phyloP scores from a whole-genome alignment of 1,140 invertebrate species.

The Solenopsis fugax region DNA sequence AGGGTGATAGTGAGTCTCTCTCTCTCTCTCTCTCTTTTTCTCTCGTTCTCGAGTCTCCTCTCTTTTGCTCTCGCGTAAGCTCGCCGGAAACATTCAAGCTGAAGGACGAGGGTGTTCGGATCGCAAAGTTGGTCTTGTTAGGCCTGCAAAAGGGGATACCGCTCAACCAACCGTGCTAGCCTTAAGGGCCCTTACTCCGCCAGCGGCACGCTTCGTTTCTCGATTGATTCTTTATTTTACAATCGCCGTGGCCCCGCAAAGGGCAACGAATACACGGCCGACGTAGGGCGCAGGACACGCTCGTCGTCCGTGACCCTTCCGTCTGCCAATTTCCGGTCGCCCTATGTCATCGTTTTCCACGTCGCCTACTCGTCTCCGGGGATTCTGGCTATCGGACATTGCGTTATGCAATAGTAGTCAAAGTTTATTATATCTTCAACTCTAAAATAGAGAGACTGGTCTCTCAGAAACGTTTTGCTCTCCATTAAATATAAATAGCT shows the following conservation, averaged over 20 bases:
- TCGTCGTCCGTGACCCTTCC: conserved; percentile 15
- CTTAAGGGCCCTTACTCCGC: conserved; percentile 78
- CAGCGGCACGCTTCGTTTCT: conserved; percentile 85
- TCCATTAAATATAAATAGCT: not conserved
- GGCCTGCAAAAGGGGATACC: conserved; percentile 81
- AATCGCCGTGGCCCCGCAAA: conserved; percentile 81
- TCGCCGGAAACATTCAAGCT: conserved; percentile 70
- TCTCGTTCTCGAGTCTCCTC: conserved; percentile 23
- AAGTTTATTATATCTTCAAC: not conserved
- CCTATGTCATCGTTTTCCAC: conserved; percentile 44
- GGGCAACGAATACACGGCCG: conserved; percentile 62
- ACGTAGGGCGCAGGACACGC: not conserved
- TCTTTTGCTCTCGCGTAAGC: conserved; percentile 21
- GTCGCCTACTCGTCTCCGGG: conserved; percentile 29
- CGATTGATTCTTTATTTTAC: conserved; percentile 87
- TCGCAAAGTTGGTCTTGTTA: conserved; percentile 84
- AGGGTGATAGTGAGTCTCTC: not conserved
- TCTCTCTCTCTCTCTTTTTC: conserved; percentile 38
- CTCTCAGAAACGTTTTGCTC: not conserved
- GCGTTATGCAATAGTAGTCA: not conserved
- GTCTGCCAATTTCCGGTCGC: conserved; percentile 24
- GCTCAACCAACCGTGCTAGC: conserved; percentile 82
- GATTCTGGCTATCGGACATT: not conserved
- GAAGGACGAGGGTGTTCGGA: conserved; percentile 75
- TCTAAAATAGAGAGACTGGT: not conserved